These are phyloP conservation scores for Sialia sialis DNA, from an alignment of 2,113 vertebrate genomes.

Conservation along the genomic window DNA sequence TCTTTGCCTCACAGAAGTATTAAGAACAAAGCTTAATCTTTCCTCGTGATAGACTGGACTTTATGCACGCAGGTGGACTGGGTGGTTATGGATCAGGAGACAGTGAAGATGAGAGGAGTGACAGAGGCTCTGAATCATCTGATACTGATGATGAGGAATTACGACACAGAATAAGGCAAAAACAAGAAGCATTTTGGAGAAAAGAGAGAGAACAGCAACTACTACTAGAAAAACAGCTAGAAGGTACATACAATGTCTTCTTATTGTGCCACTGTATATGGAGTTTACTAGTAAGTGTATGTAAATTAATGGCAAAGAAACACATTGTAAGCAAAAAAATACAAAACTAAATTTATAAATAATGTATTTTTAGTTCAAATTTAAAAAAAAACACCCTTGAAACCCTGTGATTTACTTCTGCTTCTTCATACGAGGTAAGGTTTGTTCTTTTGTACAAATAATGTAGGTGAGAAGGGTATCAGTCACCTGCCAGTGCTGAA, in stretches of 20 bases:
- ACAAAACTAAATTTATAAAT: background rate
- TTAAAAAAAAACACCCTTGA: rapidly evolving
- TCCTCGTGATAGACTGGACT: constrained; percentile 80
- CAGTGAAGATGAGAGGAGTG: constrained; percentile 91
- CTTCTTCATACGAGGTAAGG: background rate
- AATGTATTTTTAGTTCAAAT: background rate
- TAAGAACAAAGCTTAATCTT: constrained; percentile 66
- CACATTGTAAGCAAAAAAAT: background rate
- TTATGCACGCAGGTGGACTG: constrained; percentile 97
- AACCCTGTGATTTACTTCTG: background rate
- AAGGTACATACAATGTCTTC: constrained; percentile 65
- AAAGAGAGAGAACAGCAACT: constrained; percentile 92
- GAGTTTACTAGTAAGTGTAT: background rate
- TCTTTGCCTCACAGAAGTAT: constrained; percentile 72
- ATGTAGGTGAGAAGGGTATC: background rate
- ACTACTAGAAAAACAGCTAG: constrained; percentile 88
- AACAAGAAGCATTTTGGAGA: constrained; percentile 96
- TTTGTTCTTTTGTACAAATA: background rate
- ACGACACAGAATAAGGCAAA: constrained; percentile 93
- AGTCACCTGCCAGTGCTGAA: background rate
- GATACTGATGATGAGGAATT: constrained; percentile 98
- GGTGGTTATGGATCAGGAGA: constrained; percentile 98
- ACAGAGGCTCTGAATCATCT: constrained; percentile 92
- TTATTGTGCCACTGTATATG: background rate
- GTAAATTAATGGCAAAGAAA: background rate